Evolutionary conservation across 2,113 vertebrate species (phyloP), one percentile per base, ranked within the genome.

Genomic region (Hemiscyllium ocellatum): DNA sequence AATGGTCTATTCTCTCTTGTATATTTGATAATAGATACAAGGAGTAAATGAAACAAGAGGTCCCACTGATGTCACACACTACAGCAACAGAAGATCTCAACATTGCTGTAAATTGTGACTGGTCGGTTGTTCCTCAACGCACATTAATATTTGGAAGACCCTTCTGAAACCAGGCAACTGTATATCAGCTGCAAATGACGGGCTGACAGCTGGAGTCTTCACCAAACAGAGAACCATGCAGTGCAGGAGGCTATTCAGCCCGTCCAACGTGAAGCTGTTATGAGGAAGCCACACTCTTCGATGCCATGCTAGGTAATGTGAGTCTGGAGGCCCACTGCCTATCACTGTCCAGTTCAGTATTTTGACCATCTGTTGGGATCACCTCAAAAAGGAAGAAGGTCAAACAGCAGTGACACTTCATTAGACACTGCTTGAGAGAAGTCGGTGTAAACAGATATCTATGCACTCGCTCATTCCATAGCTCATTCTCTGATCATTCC

Each of bases 1-100:
- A 93, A 93, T 66, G 89, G 89, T 3, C 61, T 66, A 93, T 93
- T 93, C 89, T 93, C 87, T 91, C 89, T 37, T 93, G 89, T 65
- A 93, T 93, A 66, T 93, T 66, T 93, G 89, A 66, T 68, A 93
- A 93, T 93, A 19, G 65, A 93, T 93, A 65, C 15, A n/a, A 93
- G 61, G 33, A 93, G 89, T 66, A 93, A 93, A 66, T 37, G 61
- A 66, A 93, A 66, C 33, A 65, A 37, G 61, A 61, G 61, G 89
- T 66, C 89, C 61, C 61, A 93, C 33, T 93, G 61, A 93, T 93
- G 89, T n/a, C 56, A 93, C n/a, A 66, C 7, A 66, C n/a, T 33
- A 19, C n/a, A 93, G 8, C 87, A 80, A 17, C 29, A 91, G 87
- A 17, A 66, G 89, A 33, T 37, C 22, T 93, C n/a, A 93, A 8